Evolutionary conservation across 2,797 vertebrate genomes (phyloP).

Genomic region (Halcyon badia): DNA sequence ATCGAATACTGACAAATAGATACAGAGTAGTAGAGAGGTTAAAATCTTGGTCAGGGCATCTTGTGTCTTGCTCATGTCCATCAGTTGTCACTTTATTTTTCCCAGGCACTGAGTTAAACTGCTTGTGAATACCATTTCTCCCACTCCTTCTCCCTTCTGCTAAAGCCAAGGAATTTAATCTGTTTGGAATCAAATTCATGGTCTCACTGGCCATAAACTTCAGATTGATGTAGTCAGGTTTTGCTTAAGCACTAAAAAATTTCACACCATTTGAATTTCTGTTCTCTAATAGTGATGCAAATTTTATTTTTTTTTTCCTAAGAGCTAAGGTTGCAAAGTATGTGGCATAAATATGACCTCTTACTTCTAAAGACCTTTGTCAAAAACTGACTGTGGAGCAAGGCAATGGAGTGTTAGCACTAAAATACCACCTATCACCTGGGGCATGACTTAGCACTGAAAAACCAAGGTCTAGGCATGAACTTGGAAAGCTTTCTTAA

Average conservation of each 20-base stretch:
- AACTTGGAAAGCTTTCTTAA: not conserved
- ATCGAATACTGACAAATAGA: not conserved
- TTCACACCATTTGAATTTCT: not conserved
- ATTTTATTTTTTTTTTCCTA: not conserved
- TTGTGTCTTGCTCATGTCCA: not conserved
- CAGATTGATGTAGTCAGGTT: not conserved
- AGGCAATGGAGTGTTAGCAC: not conserved
- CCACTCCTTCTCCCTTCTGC: not conserved
- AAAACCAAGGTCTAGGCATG: not conserved
- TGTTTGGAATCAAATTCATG: not conserved
- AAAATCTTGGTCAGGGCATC: not conserved
- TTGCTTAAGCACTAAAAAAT: not conserved
- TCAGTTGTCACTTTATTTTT: not conserved
- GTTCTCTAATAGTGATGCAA: not conserved
- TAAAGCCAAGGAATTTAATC: not conserved
- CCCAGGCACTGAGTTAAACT: not conserved
- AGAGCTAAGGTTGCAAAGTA: not conserved
- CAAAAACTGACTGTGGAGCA: not conserved
- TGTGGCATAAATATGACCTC: not conserved
- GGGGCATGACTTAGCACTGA: not conserved
- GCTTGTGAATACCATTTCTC: not conserved
- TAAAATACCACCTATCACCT: not conserved
- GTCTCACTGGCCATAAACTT: not conserved
- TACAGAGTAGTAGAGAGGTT: not conserved
- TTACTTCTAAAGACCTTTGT: not conserved